Evolutionary conservation across 2,888 invertebrate genomes (phyloP), one percentile per base, ranked within the genome.

Genomic region (Scrobipalpa costella): DNA sequence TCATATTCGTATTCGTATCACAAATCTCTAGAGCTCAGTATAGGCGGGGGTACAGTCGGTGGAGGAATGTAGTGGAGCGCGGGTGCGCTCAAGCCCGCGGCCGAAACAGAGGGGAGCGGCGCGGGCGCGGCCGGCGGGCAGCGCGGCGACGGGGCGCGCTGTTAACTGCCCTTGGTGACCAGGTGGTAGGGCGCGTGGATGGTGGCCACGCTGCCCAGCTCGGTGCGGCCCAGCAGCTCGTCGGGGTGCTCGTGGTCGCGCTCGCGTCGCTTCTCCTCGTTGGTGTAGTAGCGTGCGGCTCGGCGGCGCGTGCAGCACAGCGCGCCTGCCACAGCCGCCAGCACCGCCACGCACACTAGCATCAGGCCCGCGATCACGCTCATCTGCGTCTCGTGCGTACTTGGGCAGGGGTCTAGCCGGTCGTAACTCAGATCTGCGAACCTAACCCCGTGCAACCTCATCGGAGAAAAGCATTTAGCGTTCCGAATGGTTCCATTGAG

Each of bases 241-340:
- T 88, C 90, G 0, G 90, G 89, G 59, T 87, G 87, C 0, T 90
- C 88, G 61, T 81, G 85, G 59, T 82, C 84, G 57, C 81, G 87
- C 68, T 87, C 86, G 7, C 84, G 78, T 1, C 88, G 78, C 69
- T 94, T 94, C 78, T 95, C 96, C 82, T 96, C 96, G 77, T 96
- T 94, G 9, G 96, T 96, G 80, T 96, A 96, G 84, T 96, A 96
- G 57, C 94, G 93, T 5, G 95, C 94, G 5, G 95, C 94, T 69
- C 94, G 93, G 64, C 94, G 94, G 52, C 94, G 92, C 71, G 95
- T 94, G 73, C 95, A 95, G 72, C 93, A 93, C 61, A 95, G 86
- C 1, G 93, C 93, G 0, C 92, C 92, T 0, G 94, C 90, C 44
- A 93, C 91, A 0, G 93, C 94, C 2, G 94, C 85, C 34, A 90